phyloP scores from a whole-genome alignment of 1,140 invertebrate species.

The Pissodes strobi region DNA sequence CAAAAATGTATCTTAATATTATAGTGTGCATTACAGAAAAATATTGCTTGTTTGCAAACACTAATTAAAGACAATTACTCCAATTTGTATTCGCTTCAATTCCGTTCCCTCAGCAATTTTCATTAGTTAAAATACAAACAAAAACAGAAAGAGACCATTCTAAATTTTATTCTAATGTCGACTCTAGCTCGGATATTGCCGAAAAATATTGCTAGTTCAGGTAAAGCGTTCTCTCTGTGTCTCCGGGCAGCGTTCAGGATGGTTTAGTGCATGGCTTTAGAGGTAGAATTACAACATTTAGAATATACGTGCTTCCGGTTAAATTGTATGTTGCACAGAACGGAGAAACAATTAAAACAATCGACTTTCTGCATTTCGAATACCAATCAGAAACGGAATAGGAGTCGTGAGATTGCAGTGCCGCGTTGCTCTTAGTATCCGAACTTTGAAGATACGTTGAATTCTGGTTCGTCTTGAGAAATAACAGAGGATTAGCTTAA shows the following conservation, averaged over 20 bases:
- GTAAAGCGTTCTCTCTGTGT: conserved; percentile 21
- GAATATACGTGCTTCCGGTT: conserved; percentile 28
- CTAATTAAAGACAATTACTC: conserved; percentile 12
- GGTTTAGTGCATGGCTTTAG: conserved; percentile 30
- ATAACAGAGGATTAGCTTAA: too few relatives aligned
- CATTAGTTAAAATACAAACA: conserved; percentile 30
- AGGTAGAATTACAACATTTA: conserved; percentile 32
- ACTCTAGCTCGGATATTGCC: conserved; percentile 26
- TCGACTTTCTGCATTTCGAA: conserved; percentile 25
- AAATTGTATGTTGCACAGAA: conserved; percentile 31
- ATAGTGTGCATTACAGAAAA: too few relatives aligned
- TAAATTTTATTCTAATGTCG: conserved; percentile 35
- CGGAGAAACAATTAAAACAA: conserved; percentile 35
- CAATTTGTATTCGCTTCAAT: conserved; percentile 24
- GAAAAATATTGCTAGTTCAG: conserved; percentile 32
- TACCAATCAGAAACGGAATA: conserved; percentile 14
- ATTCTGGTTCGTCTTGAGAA: too few relatives aligned
- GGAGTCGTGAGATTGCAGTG: background rate
- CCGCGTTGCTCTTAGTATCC: background rate
- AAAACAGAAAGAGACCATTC: conserved; percentile 19
- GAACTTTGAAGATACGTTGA: background rate
- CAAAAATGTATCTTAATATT: too few relatives aligned
- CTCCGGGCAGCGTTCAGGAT: conserved; percentile 25
- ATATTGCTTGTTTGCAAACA: background rate
- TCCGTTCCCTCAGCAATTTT: conserved; percentile 12